Evolutionary conservation across 1,140 invertebrate species (phyloP).

Genomic region (Mya arenaria): DNA sequence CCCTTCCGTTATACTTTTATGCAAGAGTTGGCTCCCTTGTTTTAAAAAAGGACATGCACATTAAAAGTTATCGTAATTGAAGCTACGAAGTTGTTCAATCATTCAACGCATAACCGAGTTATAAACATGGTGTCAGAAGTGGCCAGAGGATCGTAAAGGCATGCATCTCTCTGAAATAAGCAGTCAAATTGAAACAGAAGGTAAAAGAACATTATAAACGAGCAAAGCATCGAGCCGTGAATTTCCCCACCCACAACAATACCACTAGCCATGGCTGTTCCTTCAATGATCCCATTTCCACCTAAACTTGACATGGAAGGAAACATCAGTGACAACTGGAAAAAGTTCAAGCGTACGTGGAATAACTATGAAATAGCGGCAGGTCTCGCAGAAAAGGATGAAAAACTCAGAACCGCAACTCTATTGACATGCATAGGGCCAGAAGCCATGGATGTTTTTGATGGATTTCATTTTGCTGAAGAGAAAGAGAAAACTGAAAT

Average conservation of each 20-base stretch:
- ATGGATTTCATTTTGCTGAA: slow-evolving; percentile 33
- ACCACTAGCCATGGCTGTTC: background rate
- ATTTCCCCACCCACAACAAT: background rate
- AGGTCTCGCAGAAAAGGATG: background rate
- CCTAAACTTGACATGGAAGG: background rate
- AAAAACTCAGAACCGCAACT: background rate
- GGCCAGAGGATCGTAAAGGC: no score
- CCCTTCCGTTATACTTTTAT: no score
- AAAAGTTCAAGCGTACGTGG: slow-evolving; percentile 1
- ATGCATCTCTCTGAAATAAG: no score
- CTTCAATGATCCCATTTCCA: slow-evolving; percentile 9
- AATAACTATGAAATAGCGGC: background rate
- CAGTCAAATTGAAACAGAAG: no score
- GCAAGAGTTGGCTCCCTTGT: no score
- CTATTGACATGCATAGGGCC: background rate
- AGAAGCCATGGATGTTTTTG: slow-evolving; percentile 50
- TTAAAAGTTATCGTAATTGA: no score
- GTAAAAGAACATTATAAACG: no score
- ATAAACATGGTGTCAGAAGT: no score
- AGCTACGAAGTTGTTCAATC: no score
- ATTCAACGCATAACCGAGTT: no score
- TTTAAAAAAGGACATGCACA: no score
- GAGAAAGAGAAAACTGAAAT: slow-evolving; percentile 25
- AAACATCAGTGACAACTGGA: slow-evolving; percentile 4
- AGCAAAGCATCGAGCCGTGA: no score